These are phyloP conservation scores for Procambarus virginalis DNA, from an alignment of 1,140 invertebrate species.

Conservation along the genomic window DNA sequence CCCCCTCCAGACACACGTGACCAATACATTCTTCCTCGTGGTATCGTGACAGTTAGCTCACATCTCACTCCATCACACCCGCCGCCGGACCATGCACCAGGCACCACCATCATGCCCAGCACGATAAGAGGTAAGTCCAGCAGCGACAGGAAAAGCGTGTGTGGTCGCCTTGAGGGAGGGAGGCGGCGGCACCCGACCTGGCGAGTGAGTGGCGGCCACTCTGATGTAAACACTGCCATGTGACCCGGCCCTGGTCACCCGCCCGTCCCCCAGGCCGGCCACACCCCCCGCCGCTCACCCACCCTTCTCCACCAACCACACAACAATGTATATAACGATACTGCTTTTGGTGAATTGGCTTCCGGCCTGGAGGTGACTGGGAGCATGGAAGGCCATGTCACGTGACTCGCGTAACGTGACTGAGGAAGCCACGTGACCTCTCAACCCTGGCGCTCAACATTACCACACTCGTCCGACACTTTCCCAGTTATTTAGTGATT, in stretches of 20 bases:
- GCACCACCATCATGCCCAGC: constrained; percentile 25
- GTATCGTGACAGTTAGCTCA: background rate
- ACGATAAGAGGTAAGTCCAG: constrained; percentile 29
- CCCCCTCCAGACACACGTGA: background rate
- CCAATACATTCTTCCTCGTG: background rate
- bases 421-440: constrained; percentile 16
- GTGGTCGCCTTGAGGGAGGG: background rate
- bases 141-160: too few species aligned
- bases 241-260: constrained; percentile 23
- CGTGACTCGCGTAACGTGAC: constrained; percentile 3
- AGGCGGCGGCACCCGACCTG: background rate
- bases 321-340: background rate
- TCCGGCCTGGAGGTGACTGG: background rate
- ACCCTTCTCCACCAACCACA: background rate
- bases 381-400: background rate
- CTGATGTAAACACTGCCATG: constrained; percentile 32
- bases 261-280: background rate
- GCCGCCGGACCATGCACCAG: constrained; percentile 4
- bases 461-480: too few species aligned
- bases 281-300: background rate
- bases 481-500: too few species aligned
- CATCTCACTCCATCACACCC: background rate
- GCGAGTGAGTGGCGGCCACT: background rate
- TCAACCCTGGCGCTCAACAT: background rate
- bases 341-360: background rate